Base-by-base conservation (phyloP, 2,888 invertebrate genomes). In the Cerceris ruficornis region DNA sequence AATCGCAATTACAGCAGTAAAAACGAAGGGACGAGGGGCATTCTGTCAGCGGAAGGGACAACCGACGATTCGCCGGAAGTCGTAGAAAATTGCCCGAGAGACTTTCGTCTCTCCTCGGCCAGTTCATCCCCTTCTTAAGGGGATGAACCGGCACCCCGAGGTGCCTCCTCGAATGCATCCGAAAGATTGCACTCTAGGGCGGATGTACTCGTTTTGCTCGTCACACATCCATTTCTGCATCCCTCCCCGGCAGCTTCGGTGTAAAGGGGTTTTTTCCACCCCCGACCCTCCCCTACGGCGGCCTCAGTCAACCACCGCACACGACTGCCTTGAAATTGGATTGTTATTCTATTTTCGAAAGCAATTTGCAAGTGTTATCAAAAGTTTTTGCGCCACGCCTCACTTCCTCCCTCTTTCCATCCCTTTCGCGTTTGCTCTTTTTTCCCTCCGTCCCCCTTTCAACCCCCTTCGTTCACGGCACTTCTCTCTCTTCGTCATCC, bases 281-380 rank as follows among this genome's bases (percentile, higher is more conserved):
- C 28, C 28, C 46, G 5, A 46, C 46, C 46, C 13, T 13, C 9
- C 46, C 74, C 77, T 67, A 77, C 82, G 80, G 84, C 88, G 86
- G 84, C 88, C 80, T 78, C 86, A 84, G 84, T 81, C 86, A 80
- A 83, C 86, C 85, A 84, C 86, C 86, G 81, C 28, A 28, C 28
- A 28, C 80, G 80, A 83, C 81, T 86, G 79, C 78, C 87, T 80
- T 59, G 91, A 91, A 91, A 92, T 92, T 91, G 90, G 90, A 92
- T 92, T 91, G 91, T 91, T 92, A 91, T 92, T 92, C 90, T 89
- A 92, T 92, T 92, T 92, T 92, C 91, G 85, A 89, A 92, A 92
- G 91, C 92, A 91, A 92, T 92, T 92, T 92, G 90, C 91, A 91
- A 92, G 91, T 89, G 90, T 91, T 91, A 91, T 91, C 90, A 91